These are phyloP conservation scores for Dryas iulia DNA, from an alignment of 1,140 invertebrate species.

Conservation along the genomic window DNA sequence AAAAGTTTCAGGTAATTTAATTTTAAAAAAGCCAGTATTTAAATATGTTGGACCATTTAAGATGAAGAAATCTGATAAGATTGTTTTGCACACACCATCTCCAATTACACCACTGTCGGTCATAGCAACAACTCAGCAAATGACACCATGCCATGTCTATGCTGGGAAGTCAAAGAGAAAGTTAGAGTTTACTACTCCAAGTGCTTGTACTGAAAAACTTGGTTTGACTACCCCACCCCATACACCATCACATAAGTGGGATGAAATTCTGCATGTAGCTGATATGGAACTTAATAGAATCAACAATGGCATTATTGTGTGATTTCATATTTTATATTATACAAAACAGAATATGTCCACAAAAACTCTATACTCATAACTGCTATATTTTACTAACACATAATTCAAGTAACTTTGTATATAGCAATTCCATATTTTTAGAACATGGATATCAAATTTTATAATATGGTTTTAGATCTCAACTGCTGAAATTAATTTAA, in stretches of 20 bases:
- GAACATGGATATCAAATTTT: neutral
- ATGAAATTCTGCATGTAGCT: slow-evolving; percentile 76
- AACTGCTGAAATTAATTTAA: neutral
- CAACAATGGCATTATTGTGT: slow-evolving; percentile 68
- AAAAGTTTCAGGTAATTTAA: slow-evolving; percentile 81
- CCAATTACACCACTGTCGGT: slow-evolving; percentile 64
- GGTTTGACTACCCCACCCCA: slow-evolving; percentile 67
- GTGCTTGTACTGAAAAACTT: slow-evolving; percentile 46
- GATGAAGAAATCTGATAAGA: slow-evolving; percentile 58
- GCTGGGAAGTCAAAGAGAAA: slow-evolving; percentile 73
- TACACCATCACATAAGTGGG: slow-evolving; percentile 77
- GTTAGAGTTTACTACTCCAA: slow-evolving; percentile 73
- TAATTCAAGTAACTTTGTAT: neutral
- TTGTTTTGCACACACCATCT: slow-evolving; percentile 51
- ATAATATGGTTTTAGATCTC: neutral
- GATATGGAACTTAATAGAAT: slow-evolving; percentile 79
- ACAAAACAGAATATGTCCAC: slow-evolving; percentile 18
- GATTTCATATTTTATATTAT: slow-evolving; percentile 33
- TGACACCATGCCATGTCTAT: slow-evolving; percentile 58
- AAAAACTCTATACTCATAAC: slow-evolving; percentile 1
- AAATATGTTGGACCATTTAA: slow-evolving; percentile 84
- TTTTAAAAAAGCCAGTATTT: slow-evolving; percentile 85
- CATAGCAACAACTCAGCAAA: slow-evolving; percentile 48
- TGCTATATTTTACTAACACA: neutral
- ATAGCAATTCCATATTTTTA: neutral